Evolutionary conservation across 2,888 invertebrate species (phyloP).

Genomic region (Zygaena filipendulae): DNA sequence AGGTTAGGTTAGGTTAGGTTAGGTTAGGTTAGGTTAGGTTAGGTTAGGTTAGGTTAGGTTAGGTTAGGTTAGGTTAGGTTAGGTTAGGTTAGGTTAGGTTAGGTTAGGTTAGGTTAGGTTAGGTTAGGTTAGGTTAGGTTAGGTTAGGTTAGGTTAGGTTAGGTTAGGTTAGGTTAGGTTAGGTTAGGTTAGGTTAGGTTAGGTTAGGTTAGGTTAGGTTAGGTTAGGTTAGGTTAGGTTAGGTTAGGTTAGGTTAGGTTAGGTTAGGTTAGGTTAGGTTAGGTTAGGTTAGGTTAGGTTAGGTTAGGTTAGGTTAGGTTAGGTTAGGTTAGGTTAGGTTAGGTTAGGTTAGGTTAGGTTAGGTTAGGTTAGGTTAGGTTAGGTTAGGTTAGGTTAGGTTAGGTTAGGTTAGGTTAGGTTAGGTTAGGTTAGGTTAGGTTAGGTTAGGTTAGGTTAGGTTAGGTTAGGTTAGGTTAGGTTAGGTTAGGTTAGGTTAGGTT

Average conservation of each 20-base stretch:
- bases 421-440: conserved; percentile 15
- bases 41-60: conserved; percentile 20
- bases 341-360: conserved; percentile 14
- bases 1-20: conserved; percentile 13
- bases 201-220: conserved; percentile 15
- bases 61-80: conserved; percentile 12
- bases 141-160: conserved; percentile 9
- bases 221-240: conserved; percentile 15
- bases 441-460: conserved; percentile 18
- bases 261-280: conserved; percentile 13
- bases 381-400: conserved; percentile 14
- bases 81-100: conserved; percentile 12
- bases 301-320: conserved; percentile 15
- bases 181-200: conserved; percentile 9
- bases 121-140: conserved; percentile 7
- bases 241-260: conserved; percentile 15
- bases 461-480: conserved; percentile 14
- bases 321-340: conserved; percentile 15
- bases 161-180: conserved; percentile 9
- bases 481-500: conserved; percentile 15
- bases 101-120: conserved; percentile 9
- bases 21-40: conserved; percentile 18
- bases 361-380: conserved; percentile 16
- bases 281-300: conserved; percentile 15
- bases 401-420: conserved; percentile 12